Evolutionary conservation across 1,140 invertebrate species (phyloP).

Genomic region (Phthorimaea operculella): DNA sequence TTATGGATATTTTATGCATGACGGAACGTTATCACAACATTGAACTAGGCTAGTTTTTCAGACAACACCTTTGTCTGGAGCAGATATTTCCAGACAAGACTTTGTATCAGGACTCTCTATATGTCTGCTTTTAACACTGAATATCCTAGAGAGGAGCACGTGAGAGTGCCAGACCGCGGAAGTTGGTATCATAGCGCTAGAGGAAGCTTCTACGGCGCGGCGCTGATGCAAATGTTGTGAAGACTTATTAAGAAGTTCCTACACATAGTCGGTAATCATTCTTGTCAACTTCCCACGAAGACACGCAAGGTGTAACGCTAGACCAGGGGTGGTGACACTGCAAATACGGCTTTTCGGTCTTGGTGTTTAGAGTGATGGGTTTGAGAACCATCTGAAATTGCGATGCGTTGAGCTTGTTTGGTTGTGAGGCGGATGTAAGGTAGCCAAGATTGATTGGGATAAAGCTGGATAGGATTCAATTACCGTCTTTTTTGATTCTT

Average conservation of each 20-base stretch:
- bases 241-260: conserved; percentile 58
- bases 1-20: no score
- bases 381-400: conserved; percentile 18
- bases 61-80: no score
- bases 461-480: no score
- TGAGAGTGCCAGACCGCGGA: no score
- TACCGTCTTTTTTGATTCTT: no score
- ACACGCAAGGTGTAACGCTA: conserved; percentile 25
- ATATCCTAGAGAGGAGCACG: no score
- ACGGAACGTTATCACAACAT: no score
- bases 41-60: no score
- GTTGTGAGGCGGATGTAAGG: conserved; percentile 19
- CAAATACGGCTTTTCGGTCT: not conserved
- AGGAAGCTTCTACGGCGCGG: conserved; percentile 23
- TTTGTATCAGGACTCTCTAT: no score
- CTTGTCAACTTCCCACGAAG: conserved; percentile 40
- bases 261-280: conserved; percentile 52
- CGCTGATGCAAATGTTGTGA: conserved; percentile 53
- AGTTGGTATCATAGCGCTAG: conserved; percentile 41
- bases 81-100: no score
- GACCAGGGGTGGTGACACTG: not conserved
- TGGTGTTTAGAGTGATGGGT: conserved; percentile 12
- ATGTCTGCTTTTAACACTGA: no score
- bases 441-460: no score
- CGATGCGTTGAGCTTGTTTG: conserved; percentile 29